Base-by-base conservation (phyloP, 2,113 vertebrate genomes). In the Dasyprocta punctata region DNA sequence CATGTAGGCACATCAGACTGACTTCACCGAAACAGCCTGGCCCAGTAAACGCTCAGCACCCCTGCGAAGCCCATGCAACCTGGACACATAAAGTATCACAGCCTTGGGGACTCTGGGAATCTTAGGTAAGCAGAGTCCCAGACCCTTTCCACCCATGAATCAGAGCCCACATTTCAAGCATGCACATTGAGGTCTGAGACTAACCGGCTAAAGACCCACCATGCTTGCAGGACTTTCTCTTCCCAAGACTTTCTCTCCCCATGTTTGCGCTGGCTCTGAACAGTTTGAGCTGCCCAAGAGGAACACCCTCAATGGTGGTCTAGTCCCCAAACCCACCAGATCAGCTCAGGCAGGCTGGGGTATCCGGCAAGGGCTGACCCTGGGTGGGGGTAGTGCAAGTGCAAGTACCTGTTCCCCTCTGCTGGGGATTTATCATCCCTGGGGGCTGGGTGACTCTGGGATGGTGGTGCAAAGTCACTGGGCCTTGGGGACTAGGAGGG, bases 231-330 rank as follows among this genome's bases (percentile, higher is more conserved):
- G 69, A 22, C n/a, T 73, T 73, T 38, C n/a, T 73, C n/a, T 41
- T 5, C 12, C 0, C 33, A 33, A 1, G n/a, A 58, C 17, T 47
- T 63, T 54, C 49, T 65, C 36, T n/a, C 3, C 73, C 17, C 2
- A 24, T 26, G 22, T 13, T 22, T 14, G 9, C 47, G 28, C 1
- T 10, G 7, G 52, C 38, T n/a, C 36, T 65, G 58, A 33, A 26
- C 17, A 67, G 28, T 52, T 24, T 77, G 28, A 52, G 26, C 30
- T 63, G 60, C 47, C 47, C 47, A 52, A 60, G 38, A 67, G 36
- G 26, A 28, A 38, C 24, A 86, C 14, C 63, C 49, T 7, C 9
- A 2, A 0, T 1, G 0, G 44, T 11, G 14, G 10, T 22, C 56
- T 26, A 19, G 3, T 17, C 12, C 52, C 58, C 26, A 77, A 22